Evolutionary conservation across 2,888 invertebrate species (phyloP).

Genomic region (Cataglyphis rosenhaueri): DNA sequence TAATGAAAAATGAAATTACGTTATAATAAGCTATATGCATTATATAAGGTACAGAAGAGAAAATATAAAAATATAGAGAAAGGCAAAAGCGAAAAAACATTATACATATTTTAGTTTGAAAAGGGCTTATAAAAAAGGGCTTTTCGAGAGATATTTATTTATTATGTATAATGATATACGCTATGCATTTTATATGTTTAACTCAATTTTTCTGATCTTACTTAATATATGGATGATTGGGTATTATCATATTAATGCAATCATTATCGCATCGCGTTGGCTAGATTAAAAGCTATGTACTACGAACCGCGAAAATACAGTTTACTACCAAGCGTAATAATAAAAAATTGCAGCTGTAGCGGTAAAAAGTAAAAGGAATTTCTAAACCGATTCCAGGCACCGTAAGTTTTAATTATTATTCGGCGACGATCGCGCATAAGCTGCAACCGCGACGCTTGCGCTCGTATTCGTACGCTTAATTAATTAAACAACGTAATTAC

Average conservation of each 20-base stretch:
- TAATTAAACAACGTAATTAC: conserved; percentile 51
- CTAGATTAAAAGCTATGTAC: conserved; percentile 34
- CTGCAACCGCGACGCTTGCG: conserved; percentile 19
- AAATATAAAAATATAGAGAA: background rate
- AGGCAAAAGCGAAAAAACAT: background rate
- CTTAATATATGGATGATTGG: background rate
- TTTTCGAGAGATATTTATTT: background rate
- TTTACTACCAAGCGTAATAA: conserved; percentile 21
- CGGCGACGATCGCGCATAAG: conserved; percentile 39
- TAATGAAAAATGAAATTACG: background rate
- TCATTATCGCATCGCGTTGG: conserved; percentile 35
- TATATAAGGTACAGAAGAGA: background rate
- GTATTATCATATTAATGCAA: conserved; percentile 32
- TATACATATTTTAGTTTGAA: background rate
- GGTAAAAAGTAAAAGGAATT: conserved; percentile 20
- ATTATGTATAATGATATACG: background rate
- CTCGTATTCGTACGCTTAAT: conserved; percentile 40
- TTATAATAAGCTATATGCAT: background rate
- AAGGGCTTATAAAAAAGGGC: background rate
- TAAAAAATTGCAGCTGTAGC: conserved; percentile 41
- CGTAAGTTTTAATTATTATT: conserved; percentile 49
- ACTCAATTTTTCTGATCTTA: background rate
- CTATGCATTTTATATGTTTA: background rate
- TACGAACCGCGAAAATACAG: conserved; percentile 1
- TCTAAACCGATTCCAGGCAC: conserved; percentile 26